Conservation (phyloP, 2,888 invertebrate genomes). For the Xanthorhoe spadicearia region DNA sequence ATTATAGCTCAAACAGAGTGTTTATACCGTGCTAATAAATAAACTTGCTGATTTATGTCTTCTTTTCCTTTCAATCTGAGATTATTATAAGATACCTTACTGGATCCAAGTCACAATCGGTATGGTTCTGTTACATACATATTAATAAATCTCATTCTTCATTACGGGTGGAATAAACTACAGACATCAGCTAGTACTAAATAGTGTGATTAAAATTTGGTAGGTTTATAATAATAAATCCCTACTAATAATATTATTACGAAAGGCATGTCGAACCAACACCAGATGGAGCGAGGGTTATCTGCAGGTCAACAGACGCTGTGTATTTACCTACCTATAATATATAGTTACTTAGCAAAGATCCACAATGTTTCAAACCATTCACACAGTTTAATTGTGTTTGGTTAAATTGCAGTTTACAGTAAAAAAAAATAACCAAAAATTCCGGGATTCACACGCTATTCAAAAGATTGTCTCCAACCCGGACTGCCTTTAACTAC, state of each 20-base stretch:
- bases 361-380: not conserved
- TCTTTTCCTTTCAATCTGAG: not conserved
- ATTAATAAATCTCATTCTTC: no score
- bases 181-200: no score
- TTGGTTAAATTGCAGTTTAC: no score
- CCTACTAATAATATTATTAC: slow-evolving; percentile 4
- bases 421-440: no score
- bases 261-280: slow-evolving; percentile 17
- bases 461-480: no score
- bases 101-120: no score
- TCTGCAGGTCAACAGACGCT: slow-evolving; percentile 22
- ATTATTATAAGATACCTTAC: no score
- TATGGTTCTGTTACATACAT: no score
- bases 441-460: no score
- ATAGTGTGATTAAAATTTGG: not conserved
- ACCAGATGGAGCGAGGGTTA: slow-evolving; percentile 22
- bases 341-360: not conserved
- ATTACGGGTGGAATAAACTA: no score
- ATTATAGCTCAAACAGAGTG: not conserved
- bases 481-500: no score
- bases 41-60: not conserved
- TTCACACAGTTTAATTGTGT: not conserved
- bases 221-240: slow-evolving; percentile 9
- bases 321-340: slow-evolving; percentile 4
- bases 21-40: no score